phyloP scores from a whole-genome alignment of 2,797 vertebrate genomes.

The Bovichtus diacanthus region DNA sequence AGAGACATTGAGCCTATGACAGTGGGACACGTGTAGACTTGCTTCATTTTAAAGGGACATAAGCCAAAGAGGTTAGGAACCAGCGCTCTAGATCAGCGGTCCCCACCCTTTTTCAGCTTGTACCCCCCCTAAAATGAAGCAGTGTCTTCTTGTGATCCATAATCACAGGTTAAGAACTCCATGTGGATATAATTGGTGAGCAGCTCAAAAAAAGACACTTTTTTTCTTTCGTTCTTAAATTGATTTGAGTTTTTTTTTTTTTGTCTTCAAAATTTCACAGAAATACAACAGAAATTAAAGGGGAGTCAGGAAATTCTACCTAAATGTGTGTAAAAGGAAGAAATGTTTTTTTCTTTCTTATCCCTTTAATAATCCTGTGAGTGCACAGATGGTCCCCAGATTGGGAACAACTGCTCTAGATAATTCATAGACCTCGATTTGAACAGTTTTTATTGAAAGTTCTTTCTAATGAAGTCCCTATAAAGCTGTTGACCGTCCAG shows the following conservation, averaged over 20 bases:
- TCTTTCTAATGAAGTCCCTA: neutral
- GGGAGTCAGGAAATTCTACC: neutral
- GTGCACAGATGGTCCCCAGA: neutral
- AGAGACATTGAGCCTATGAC: neutral
- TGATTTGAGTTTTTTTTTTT: neutral
- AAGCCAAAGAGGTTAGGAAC: neutral
- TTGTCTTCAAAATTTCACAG: neutral
- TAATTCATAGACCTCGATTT: slow-evolving; percentile 1
- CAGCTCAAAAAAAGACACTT: too few relatives aligned
- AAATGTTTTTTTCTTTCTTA: neutral
- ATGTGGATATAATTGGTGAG: neutral
- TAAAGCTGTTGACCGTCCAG: neutral
- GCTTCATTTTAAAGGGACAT: neutral
- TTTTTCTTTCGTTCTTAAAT: neutral
- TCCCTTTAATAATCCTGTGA: slow-evolving; percentile 8
- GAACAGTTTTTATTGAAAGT: neutral
- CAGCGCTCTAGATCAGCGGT: neutral
- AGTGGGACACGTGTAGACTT: neutral
- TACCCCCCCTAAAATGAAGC: neutral
- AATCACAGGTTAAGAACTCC: neutral
- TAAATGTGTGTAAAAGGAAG: neutral
- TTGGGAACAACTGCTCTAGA: neutral
- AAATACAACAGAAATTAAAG: neutral
- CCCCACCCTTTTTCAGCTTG: neutral
- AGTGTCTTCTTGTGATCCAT: neutral